Base-by-base conservation (phyloP, 1,140 invertebrate species). In the Carposina sasakii region DNA sequence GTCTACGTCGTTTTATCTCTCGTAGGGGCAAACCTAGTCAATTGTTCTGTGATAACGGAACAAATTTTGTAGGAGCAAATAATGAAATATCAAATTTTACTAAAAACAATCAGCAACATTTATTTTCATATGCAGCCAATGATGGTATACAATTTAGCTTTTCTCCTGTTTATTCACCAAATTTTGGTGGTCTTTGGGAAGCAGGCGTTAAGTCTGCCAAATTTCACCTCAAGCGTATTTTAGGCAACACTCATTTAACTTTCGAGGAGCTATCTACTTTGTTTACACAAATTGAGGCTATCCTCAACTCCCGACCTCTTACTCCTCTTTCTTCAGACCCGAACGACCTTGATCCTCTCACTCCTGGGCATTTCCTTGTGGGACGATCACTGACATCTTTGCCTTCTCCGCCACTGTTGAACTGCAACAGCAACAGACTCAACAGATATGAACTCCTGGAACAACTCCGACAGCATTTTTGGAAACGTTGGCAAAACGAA, bases 271-370 rank as follows among this genome's bases (percentile, higher is more conserved):
- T 62, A 22, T 10, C 15, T 6, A 59, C 52, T 3, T 3, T 58
- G 19, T 42, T 49, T 6, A 31, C 28, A 9, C 10, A 50, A 19
- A 47, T 61, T 12, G 51, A 58, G 22, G 40, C 47, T 1, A 16
- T 54, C 15, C 22, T 57, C 10, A 55, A 62, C 40, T 62, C 59
- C 3, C 41, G 56, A 0, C 56, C 55, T 22, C 10, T 61, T 23
- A 36, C n/a, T 28, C 54, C 54, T 26, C 4, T 40, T 3, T 40
- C 37, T 8, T 19, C 15, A 6, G 20, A 40, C 8, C 37, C 16
- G 8, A 6, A 13, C 8, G 24, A 30, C 15, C 42, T 44, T 21
- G 3, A 3, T 30, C 42, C 42, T 17, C 12, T 44, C 2, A 44
- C 42, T 3, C 42, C 42, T 6, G 26, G 26, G n/a, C 42, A 44